A percentile compares a stretch with the other conserved stretches of the same genome.
Evolutionary conservation across 2,797 vertebrate species (phyloP).

Genomic region (Enteromius treurensis): DNA sequence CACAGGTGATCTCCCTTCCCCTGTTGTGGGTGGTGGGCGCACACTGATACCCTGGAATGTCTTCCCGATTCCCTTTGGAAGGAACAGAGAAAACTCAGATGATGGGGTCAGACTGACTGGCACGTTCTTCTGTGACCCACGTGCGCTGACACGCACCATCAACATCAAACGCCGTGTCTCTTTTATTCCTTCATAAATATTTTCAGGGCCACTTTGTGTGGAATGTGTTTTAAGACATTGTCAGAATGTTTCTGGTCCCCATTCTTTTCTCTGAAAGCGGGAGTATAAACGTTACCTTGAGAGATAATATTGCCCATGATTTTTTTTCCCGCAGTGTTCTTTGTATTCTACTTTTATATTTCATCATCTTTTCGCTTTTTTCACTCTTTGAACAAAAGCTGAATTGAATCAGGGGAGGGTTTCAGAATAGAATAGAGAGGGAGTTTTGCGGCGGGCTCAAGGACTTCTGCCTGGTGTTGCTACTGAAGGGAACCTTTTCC

Average conservation of each 20-base stretch:
- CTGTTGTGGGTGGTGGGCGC: slow-evolving; percentile 23
- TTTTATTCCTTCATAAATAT: slow-evolving; percentile 58
- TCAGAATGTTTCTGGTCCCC: slow-evolving; percentile 47
- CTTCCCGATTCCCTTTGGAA: slow-evolving; percentile 8
- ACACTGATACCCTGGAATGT: slow-evolving; percentile 29
- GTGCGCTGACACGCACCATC: slow-evolving; percentile 52
- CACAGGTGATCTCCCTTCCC: slow-evolving; percentile 38
- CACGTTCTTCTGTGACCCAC: slow-evolving; percentile 39
- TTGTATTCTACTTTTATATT: slow-evolving; percentile 57
- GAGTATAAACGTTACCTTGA: slow-evolving; percentile 60
- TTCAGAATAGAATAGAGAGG: slow-evolving; percentile 48
- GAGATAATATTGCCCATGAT: slow-evolving; percentile 55
- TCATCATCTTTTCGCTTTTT: slow-evolving; percentile 46
- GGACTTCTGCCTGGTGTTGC: slow-evolving; percentile 62
- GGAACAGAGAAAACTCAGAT: slow-evolving; percentile 32
- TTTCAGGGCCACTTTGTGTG: slow-evolving; percentile 51
- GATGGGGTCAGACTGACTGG: slow-evolving; percentile 45
- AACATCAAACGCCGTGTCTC: slow-evolving; percentile 43
- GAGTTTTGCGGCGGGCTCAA: slow-evolving; percentile 62
- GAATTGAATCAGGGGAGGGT: slow-evolving; percentile 44
- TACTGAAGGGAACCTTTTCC: slow-evolving; percentile 58
- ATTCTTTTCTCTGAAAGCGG: slow-evolving; percentile 38
- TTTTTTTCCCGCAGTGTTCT: slow-evolving; percentile 37
- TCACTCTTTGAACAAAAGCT: slow-evolving; percentile 53
- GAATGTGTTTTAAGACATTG: slow-evolving; percentile 57